Percentiles rank a stretch among this genome's conserved stretches.
These are phyloP conservation scores for Mallotus villosus DNA, from an alignment of 2,797 vertebrate species.

Conservation along the genomic window DNA sequence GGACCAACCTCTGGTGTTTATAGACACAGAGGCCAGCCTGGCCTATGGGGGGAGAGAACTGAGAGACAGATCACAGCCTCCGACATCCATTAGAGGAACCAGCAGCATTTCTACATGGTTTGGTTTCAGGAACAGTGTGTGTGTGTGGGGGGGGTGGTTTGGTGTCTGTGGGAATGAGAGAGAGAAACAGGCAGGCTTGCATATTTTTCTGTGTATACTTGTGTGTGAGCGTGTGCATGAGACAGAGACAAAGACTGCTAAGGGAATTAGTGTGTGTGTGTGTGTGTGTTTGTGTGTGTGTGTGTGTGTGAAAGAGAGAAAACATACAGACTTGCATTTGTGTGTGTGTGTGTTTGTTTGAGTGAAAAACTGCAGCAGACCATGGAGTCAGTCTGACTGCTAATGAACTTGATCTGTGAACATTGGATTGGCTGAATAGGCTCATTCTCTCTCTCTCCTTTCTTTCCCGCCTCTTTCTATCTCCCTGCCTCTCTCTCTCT, in stretches of 20 bases:
- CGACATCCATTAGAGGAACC: constrained; percentile 43
- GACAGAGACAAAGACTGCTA: neutral
- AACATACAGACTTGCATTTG: constrained; percentile 44
- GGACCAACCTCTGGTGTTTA: constrained; percentile 69
- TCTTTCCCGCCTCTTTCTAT: constrained; percentile 64
- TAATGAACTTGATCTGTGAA: constrained; percentile 68
- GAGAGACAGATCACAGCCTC: constrained; percentile 61
- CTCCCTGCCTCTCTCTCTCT: neutral
- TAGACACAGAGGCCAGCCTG: constrained; percentile 68
- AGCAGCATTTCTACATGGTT: constrained; percentile 47
- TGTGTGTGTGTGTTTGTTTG: constrained; percentile 2
- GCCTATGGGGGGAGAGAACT: constrained; percentile 53
- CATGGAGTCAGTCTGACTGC: constrained; percentile 64
- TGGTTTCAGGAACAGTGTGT: constrained; percentile 3
- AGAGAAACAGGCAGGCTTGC: neutral
- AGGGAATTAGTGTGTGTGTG: constrained; percentile 12
- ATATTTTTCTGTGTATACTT: constrained; percentile 39
- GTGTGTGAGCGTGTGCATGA: constrained; percentile 37
- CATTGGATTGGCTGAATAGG: constrained; percentile 62
- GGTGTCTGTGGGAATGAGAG: constrained; percentile 26
- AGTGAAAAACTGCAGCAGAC: constrained; percentile 49
- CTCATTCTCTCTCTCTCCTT: constrained; percentile 61
- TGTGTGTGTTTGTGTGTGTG: neutral
- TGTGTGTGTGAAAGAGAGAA: constrained; percentile 27
- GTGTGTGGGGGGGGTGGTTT: neutral